phyloP scores from a whole-genome alignment of 1,140 invertebrate species.

The Drosophila punjabiensis region DNA sequence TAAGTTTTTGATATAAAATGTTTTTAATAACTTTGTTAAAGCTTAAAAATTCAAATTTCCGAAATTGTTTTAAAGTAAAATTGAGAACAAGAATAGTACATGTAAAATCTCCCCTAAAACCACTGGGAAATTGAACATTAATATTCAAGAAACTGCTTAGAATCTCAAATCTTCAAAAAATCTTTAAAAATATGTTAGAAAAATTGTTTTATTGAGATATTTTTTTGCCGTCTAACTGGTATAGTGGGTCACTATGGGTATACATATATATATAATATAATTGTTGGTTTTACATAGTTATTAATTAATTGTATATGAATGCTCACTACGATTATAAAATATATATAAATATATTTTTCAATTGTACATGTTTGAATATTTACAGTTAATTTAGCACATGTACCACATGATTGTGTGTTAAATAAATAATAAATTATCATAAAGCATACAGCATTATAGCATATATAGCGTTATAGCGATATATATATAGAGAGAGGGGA shows the following conservation, averaged over 20 bases:
- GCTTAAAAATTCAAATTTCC: too few species aligned
- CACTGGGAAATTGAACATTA: not conserved
- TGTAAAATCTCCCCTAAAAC: not conserved
- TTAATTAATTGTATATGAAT: slow-evolving; percentile 63
- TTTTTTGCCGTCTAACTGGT: slow-evolving; percentile 69
- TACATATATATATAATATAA: slow-evolving; percentile 42
- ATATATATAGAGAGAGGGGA: slow-evolving; percentile 30
- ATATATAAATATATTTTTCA: slow-evolving; percentile 43
- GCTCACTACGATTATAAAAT: slow-evolving; percentile 63
- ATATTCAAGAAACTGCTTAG: not conserved
- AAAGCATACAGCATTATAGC: slow-evolving; percentile 42
- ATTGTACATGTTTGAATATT: slow-evolving; percentile 62
- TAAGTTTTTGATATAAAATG: not conserved
- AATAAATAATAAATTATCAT: slow-evolving; percentile 79
- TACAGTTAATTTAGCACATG: slow-evolving; percentile 58
- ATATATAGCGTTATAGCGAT: slow-evolving; percentile 25
- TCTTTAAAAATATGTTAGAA: slow-evolving; percentile 62
- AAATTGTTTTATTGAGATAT: slow-evolving; percentile 80
- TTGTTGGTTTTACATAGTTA: slow-evolving; percentile 47
- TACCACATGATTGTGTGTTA: slow-evolving; percentile 53
- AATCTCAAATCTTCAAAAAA: not conserved
- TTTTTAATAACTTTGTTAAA: too few species aligned
- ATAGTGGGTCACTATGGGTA: slow-evolving; percentile 70
- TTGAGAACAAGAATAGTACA: not conserved
- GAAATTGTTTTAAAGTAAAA: too few species aligned